Conservation (phyloP, 1,140 invertebrate species). For the Cydia fagiglandana region DNA sequence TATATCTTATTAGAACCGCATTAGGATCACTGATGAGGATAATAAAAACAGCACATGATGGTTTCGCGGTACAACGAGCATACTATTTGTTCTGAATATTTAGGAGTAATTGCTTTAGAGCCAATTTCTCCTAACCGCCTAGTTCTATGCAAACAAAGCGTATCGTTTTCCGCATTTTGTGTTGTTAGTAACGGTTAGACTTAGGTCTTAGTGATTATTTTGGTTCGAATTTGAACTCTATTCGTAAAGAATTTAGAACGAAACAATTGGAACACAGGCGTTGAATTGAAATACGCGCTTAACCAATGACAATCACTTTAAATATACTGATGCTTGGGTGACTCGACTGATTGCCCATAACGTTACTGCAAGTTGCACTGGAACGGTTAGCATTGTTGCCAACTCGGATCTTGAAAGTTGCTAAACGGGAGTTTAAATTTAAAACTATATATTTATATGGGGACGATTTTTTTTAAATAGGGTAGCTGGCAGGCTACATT, state of each 20-base stretch:
- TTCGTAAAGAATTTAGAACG: neutral
- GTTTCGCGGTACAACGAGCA: conserved; percentile 53
- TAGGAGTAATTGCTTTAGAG: conserved; percentile 40
- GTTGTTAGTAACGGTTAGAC: conserved; percentile 13
- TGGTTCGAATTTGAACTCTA: neutral
- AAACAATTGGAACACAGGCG: neutral
- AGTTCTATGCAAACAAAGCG: conserved; percentile 27
- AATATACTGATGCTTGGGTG: conserved; percentile 3
- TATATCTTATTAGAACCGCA: neutral
- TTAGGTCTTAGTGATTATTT: neutral
- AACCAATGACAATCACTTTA: neutral
- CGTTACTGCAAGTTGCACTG: neutral
- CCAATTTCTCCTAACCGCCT: conserved; percentile 51
- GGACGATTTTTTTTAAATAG: too few species aligned
- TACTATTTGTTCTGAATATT: conserved; percentile 51
- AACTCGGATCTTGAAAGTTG: too few species aligned
- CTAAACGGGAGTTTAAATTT: too few species aligned
- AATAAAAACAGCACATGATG: neutral
- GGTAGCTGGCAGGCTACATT: too few species aligned
- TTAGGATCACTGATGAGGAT: neutral
- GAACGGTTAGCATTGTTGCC: neutral
- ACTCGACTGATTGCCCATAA: neutral
- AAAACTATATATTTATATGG: too few species aligned
- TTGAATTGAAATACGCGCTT: neutral
- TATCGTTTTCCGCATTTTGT: conserved; percentile 7